phyloP scores from a whole-genome alignment of 2,888 invertebrate genomes.

The Pogonocherus hispidulus region DNA sequence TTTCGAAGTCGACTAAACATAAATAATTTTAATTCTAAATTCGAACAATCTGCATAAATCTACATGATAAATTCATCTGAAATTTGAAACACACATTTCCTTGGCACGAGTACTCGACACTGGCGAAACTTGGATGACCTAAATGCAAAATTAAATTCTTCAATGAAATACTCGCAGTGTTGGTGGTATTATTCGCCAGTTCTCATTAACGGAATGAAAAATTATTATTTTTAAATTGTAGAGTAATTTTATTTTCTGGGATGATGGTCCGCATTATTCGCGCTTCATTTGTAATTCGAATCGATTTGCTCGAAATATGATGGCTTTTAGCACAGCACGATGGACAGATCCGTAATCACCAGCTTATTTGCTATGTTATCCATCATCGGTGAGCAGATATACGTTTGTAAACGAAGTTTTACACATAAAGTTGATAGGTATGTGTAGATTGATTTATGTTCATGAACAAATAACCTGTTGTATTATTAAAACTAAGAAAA shows the following conservation, averaged over 20 bases:
- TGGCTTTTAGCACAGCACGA: background rate
- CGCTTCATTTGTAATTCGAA: background rate
- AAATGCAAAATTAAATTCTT: constrained; percentile 3
- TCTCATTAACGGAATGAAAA: constrained; percentile 3
- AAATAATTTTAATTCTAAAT: constrained; percentile 2
- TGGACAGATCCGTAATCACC: background rate
- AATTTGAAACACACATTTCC: background rate
- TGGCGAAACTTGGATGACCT: background rate
- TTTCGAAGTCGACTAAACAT: background rate
- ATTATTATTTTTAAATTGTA: background rate
- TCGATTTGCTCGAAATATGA: background rate
- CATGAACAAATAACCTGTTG: no score
- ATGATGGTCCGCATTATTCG: background rate
- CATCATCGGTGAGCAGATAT: no score
- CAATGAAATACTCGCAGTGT: background rate
- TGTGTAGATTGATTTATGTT: no score
- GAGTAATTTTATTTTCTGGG: constrained; percentile 3
- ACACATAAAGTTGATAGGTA: no score
- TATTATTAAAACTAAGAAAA: no score
- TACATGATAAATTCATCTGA: background rate
- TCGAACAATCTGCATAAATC: constrained; percentile 1
- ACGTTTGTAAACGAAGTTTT: no score
- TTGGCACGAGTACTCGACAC: background rate
- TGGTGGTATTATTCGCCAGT: background rate
- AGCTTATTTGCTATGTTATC: no score